Conservation (phyloP, 2,888 invertebrate genomes). For the Myathropa florea region DNA sequence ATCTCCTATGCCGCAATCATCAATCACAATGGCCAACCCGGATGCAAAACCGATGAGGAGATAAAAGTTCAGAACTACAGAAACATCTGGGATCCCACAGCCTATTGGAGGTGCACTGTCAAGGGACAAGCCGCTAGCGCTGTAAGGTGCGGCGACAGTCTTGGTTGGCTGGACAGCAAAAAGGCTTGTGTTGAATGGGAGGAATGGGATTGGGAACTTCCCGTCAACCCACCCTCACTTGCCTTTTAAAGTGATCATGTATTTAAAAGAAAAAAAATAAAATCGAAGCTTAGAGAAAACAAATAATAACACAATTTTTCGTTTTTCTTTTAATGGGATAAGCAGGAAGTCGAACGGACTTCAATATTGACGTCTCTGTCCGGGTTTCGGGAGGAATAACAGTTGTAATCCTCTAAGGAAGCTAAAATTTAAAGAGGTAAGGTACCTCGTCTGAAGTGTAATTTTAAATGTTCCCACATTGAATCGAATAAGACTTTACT, state of each 20-base stretch:
- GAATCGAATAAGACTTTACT: no score
- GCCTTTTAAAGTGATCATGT: no score
- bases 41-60: constrained; percentile 31
- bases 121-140: neutral
- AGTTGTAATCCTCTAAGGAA: no score
- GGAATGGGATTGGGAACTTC: constrained; percentile 14
- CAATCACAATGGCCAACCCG: constrained; percentile 15
- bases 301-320: no score
- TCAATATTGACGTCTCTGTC: no score
- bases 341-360: no score
- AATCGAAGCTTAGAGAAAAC: neutral
- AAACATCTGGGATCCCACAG: constrained; percentile 24
- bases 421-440: no score
- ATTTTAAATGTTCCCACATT: no score
- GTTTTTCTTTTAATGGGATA: no score
- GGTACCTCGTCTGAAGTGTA: no score
- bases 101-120: constrained; percentile 25
- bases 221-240: constrained; percentile 2
- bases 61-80: neutral
- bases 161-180: constrained; percentile 7
- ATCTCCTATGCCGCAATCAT: neutral
- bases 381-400: no score
- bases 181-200: constrained; percentile 22
- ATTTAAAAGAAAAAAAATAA: neutral
- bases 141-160: neutral